phyloP scores from a whole-genome alignment of 2,797 vertebrate species.

The Poecilia wingei region DNA sequence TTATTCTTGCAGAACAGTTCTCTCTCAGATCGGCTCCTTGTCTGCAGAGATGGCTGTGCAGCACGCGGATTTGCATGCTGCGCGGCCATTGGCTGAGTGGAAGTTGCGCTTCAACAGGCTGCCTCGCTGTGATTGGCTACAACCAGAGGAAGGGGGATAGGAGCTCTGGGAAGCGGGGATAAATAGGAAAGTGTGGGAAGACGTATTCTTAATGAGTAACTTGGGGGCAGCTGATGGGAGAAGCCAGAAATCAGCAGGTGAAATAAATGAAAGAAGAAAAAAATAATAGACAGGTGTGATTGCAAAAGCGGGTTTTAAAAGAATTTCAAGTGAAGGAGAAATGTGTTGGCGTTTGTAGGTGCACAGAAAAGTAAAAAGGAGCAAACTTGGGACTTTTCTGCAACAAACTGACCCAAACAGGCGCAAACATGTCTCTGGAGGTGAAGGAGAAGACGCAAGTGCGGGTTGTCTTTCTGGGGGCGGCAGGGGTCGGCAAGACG shows the following conservation, averaged over 20 bases:
- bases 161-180: conserved; percentile 70
- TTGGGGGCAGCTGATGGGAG: neutral
- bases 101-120: conserved; percentile 53
- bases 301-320: neutral
- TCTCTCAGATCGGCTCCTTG: conserved; percentile 40
- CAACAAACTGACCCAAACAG: neutral
- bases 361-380: conserved; percentile 4
- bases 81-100: conserved; percentile 67
- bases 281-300: neutral
- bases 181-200: conserved; percentile 65
- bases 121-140: conserved; percentile 71
- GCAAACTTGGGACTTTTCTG: conserved; percentile 9
- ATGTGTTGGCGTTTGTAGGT: conserved; percentile 17
- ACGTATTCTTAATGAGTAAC: neutral
- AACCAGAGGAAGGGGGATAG: conserved; percentile 21
- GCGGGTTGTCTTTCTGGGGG: conserved; percentile 89
- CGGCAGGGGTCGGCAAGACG: conserved; percentile 91
- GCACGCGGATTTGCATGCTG: conserved; percentile 68
- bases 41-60: neutral
- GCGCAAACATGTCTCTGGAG: conserved; percentile 84
- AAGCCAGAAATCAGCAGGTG: neutral
- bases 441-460: conserved; percentile 90
- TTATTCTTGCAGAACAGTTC: conserved; percentile 37
- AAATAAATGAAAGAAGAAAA: too few relatives aligned
- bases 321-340: conserved; percentile 3